Evolutionary conservation across 2,797 vertebrate species (phyloP).

Genomic region (Enteromius treurensis): DNA sequence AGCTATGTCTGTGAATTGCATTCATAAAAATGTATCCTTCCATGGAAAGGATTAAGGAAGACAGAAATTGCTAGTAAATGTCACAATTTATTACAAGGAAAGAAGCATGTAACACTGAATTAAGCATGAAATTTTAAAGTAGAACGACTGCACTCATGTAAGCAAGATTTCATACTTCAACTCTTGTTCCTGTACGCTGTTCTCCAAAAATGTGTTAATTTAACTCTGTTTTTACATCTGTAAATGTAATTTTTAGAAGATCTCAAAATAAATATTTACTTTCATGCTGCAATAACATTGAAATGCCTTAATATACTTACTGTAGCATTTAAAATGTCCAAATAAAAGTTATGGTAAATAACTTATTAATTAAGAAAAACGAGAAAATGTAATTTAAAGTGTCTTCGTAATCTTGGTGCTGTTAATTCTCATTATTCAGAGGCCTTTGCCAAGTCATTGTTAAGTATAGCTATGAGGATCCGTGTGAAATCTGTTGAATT

Average conservation of each 20-base stretch:
- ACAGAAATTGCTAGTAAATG: not conserved
- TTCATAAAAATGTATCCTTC: not conserved
- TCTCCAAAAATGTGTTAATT: not conserved
- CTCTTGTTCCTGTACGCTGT: not conserved
- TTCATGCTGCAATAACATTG: not conserved
- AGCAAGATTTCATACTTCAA: not conserved
- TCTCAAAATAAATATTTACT: not conserved
- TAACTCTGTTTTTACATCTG: not conserved
- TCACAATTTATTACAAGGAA: not conserved
- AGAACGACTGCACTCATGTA: not conserved
- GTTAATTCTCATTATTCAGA: not conserved
- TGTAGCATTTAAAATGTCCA: not conserved
- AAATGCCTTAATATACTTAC: not conserved
- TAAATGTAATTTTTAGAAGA: not conserved
- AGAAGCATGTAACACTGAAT: not conserved
- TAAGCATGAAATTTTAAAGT: not conserved
- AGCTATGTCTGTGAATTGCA: not conserved
- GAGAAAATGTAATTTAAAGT: not conserved
- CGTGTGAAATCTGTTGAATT: conserved; percentile 26
- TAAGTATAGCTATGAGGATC: not conserved
- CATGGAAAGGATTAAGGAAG: not conserved
- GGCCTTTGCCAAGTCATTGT: not conserved
- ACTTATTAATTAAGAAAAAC: not conserved
- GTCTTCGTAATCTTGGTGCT: not conserved
- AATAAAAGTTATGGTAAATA: not conserved